phyloP scores from a whole-genome alignment of 1,140 invertebrate species.

The Drosophila insularis region DNA sequence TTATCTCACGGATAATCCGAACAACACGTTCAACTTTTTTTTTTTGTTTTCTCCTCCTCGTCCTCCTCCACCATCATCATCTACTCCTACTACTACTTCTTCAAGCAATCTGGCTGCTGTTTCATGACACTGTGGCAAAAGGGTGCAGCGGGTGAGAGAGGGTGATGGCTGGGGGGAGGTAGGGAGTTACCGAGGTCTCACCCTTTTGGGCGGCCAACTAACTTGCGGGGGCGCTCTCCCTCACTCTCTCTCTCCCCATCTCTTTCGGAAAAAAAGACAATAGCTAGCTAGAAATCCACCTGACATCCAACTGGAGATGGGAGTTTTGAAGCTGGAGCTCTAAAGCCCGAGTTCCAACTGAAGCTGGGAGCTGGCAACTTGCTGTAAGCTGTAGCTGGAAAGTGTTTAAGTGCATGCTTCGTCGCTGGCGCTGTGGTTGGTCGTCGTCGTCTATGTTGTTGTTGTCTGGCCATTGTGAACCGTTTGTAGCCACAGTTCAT shows the following conservation, averaged over 20 bases:
- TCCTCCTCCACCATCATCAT: background rate
- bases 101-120: constrained; percentile 32
- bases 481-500: constrained; percentile 5
- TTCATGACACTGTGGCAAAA: constrained; percentile 30
- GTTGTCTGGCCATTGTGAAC: constrained; percentile 14
- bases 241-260: background rate
- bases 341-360: background rate
- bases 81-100: constrained; percentile 13
- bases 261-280: constrained; percentile 31
- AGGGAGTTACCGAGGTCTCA: constrained; percentile 60
- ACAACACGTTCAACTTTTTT: constrained; percentile 70
- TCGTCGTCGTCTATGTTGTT: constrained; percentile 37
- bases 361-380: constrained; percentile 8
- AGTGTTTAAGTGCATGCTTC: constrained; percentile 37
- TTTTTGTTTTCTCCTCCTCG: constrained; percentile 4
- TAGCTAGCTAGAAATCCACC: constrained; percentile 54
- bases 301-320: constrained; percentile 31
- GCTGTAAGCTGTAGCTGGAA: constrained; percentile 32
- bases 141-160: background rate
- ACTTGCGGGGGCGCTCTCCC: constrained; percentile 53
- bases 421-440: constrained; percentile 63
- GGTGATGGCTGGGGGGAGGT: no score
- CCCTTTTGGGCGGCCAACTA: constrained; percentile 62
- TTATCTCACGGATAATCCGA: constrained; percentile 81
- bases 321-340: background rate